Conservation (phyloP, 2,888 invertebrate species). For the Calliscelio sp. region DNA sequence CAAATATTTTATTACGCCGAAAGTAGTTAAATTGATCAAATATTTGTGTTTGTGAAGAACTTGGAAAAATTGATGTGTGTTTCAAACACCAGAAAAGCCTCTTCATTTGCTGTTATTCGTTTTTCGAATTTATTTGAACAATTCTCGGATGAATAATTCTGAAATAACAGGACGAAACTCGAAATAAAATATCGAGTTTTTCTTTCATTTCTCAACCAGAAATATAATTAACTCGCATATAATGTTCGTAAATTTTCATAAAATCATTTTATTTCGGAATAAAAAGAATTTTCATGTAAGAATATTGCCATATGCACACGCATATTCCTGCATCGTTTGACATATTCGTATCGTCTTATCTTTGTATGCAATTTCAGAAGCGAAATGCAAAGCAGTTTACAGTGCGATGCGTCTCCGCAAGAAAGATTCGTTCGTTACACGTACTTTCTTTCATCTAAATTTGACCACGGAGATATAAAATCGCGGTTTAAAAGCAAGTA, state of each 20-base stretch:
- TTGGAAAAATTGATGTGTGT: no score
- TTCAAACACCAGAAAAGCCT: background rate
- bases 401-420: slow-evolving; percentile 39
- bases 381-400: slow-evolving; percentile 49
- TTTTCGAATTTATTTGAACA: background rate
- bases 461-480: slow-evolving; percentile 67
- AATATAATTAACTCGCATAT: no score
- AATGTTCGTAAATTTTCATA: no score
- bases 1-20: background rate
- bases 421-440: slow-evolving; percentile 56
- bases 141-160: background rate
- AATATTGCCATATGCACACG: no score
- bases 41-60: background rate
- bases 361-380: slow-evolving; percentile 23
- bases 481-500: slow-evolving; percentile 64
- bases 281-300: no score
- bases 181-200: no score
- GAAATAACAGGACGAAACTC: no score
- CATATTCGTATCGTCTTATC: slow-evolving; percentile 7
- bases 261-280: no score
- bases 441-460: slow-evolving; percentile 68
- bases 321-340: no score
- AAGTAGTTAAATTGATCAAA: background rate
- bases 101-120: background rate
- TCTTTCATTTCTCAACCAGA: no score